Evolutionary conservation across 2,888 invertebrate species (phyloP).

Genomic region (Hypena proboscidalis): DNA sequence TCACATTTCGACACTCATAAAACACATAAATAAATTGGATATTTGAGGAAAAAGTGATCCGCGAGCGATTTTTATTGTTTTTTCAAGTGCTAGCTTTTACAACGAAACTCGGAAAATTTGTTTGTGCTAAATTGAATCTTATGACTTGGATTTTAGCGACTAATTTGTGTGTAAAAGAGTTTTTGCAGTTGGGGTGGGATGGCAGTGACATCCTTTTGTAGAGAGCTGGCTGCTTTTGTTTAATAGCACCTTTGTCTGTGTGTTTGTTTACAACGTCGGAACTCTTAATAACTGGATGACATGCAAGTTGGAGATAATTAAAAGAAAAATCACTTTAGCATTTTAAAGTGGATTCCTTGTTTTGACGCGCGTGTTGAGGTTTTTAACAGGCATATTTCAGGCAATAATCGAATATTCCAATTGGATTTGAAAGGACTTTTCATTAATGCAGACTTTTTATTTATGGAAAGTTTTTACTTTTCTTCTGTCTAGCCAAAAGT

Average conservation of each 20-base stretch:
- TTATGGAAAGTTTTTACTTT: no score
- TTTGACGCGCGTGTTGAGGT: slow-evolving; percentile 13
- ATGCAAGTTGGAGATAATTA: slow-evolving; percentile 57
- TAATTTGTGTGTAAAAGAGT: slow-evolving; percentile 17
- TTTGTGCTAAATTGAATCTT: slow-evolving; percentile 31
- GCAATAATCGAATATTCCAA: slow-evolving; percentile 2
- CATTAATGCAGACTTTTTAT: neutral
- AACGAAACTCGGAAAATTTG: slow-evolving; percentile 25
- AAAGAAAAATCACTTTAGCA: slow-evolving; percentile 50
- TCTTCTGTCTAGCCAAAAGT: no score
- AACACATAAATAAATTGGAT: slow-evolving; percentile 58
- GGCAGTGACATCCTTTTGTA: slow-evolving; percentile 64
- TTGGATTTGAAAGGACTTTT: slow-evolving; percentile 2
- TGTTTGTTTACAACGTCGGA: slow-evolving; percentile 47
- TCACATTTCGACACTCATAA: slow-evolving; percentile 51
- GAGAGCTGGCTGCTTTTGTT: slow-evolving; percentile 49
- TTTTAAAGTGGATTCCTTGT: slow-evolving; percentile 17
- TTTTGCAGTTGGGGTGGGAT: slow-evolving; percentile 41
- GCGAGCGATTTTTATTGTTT: slow-evolving; percentile 56
- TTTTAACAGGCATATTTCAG: slow-evolving; percentile 17
- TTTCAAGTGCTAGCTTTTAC: slow-evolving; percentile 40
- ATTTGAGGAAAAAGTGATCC: slow-evolving; percentile 48
- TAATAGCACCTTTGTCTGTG: slow-evolving; percentile 59
- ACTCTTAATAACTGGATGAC: slow-evolving; percentile 56
- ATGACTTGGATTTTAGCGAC: slow-evolving; percentile 17